Percentiles rank a stretch among this genome's conserved stretches.
Evolutionary conservation across 2,113 vertebrate genomes (phyloP).

Genomic region (Orthonyx spaldingii): DNA sequence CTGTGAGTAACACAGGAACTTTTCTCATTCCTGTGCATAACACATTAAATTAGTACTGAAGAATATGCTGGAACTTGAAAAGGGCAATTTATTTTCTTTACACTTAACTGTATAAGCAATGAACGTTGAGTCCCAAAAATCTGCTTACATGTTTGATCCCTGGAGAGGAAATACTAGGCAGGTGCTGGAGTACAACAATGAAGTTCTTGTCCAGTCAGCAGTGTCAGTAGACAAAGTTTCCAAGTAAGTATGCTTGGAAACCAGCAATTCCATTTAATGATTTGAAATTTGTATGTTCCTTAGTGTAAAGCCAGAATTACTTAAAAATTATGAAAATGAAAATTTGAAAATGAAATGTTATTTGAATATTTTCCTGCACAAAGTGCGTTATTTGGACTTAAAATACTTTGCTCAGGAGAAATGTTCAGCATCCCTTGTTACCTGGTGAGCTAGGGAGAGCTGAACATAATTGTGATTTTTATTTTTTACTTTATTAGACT

Average conservation of each 20-base stretch:
- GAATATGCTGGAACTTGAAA: not conserved
- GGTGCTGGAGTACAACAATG: not conserved
- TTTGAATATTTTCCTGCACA: not conserved
- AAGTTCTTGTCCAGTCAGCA: not conserved
- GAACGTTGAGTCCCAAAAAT: not conserved
- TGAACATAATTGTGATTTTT: not conserved
- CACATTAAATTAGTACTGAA: not conserved
- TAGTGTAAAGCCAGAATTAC: not conserved
- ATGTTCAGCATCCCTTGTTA: not conserved
- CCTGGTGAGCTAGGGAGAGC: not conserved
- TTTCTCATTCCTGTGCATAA: not conserved
- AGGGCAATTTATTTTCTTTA: not conserved
- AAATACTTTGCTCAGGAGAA: not conserved
- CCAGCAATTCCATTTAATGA: not conserved
- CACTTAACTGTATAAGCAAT: not conserved
- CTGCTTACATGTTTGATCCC: not conserved
- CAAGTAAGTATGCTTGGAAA: not conserved
- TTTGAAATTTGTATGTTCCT: not conserved
- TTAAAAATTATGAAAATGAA: not conserved
- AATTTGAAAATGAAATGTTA: not conserved
- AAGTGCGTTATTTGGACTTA: not conserved
- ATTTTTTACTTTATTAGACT: not conserved
- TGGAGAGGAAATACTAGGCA: not conserved
- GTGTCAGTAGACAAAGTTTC: not conserved
- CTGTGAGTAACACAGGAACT: not conserved